Evolutionary conservation across 2,888 invertebrate genomes (phyloP).

Genomic region (Eupithecia dodoneata): DNA sequence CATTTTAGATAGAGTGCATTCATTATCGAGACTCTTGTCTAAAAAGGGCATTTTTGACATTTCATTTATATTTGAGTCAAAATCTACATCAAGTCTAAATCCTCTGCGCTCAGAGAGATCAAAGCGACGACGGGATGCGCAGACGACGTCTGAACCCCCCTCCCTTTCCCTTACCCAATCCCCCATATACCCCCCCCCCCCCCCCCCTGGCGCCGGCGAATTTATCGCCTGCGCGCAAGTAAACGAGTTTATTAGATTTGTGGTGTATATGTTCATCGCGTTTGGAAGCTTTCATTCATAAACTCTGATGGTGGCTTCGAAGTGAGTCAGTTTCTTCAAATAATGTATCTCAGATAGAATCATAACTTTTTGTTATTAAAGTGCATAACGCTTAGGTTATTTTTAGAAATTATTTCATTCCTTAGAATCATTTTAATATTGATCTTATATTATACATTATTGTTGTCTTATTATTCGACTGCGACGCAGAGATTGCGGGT

Average conservation of each 20-base stretch:
- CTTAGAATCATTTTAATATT: no score
- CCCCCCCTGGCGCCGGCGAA: constrained; percentile 47
- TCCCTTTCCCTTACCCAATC: constrained; percentile 24
- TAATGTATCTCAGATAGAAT: neutral
- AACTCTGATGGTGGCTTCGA: neutral
- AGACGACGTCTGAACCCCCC: constrained; percentile 75
- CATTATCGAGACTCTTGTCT: neutral
- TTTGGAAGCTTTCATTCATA: constrained; percentile 28
- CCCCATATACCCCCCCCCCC: constrained; percentile 31
- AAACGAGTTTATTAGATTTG: constrained; percentile 44
- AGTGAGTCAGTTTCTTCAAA: neutral
- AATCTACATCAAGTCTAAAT: constrained; percentile 32
- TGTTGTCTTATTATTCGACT: no score
- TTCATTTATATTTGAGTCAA: constrained; percentile 26
- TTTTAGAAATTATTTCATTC: no score
- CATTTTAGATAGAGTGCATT: neutral
- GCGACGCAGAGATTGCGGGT: no score
- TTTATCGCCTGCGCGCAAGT: constrained; percentile 25
- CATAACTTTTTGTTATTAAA: neutral
- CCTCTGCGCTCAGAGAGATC: constrained; percentile 50
- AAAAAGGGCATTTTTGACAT: neutral
- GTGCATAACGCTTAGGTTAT: no score
- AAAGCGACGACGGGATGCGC: constrained; percentile 79
- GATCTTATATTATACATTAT: no score
- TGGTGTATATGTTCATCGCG: constrained; percentile 20